Percentiles rank a stretch among this genome's conserved stretches.
phyloP scores from a whole-genome alignment of 2,113 vertebrate genomes.

The Vicugna pacos region DNA sequence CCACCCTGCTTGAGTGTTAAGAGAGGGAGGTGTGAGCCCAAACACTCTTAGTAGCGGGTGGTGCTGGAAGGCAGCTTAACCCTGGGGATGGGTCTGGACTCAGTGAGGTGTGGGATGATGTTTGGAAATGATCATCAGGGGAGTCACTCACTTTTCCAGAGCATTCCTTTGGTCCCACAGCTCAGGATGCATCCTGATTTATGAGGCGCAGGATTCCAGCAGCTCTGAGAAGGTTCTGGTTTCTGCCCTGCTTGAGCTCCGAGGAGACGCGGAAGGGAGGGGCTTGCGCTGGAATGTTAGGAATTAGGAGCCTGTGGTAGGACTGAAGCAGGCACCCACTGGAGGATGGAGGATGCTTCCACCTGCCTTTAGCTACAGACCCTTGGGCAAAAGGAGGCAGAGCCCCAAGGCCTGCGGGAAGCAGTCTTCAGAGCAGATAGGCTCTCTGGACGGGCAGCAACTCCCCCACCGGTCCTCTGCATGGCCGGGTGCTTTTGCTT shows the following conservation, averaged over 20 bases:
- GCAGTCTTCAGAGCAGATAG: neutral
- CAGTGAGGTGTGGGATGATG: neutral
- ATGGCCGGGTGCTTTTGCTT: neutral
- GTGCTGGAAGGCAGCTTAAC: neutral
- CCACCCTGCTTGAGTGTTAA: neutral
- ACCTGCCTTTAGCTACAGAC: neutral
- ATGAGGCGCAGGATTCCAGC: neutral
- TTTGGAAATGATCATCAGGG: conserved; percentile 1
- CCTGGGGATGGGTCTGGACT: neutral
- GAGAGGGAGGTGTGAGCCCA: neutral
- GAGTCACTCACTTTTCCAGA: conserved; percentile 53
- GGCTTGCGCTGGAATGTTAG: neutral
- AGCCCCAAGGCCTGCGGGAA: neutral
- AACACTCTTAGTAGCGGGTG: neutral
- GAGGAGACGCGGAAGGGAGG: neutral
- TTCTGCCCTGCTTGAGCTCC: neutral
- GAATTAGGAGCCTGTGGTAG: neutral
- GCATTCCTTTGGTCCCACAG: neutral
- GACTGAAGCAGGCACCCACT: neutral
- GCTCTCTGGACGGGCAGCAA: neutral
- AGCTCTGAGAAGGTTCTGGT: conserved; percentile 53
- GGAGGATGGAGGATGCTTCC: neutral
- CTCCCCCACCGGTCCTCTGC: fast-evolving
- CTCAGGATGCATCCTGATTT: conserved; percentile 55
- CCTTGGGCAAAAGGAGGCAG: neutral